phyloP scores from a whole-genome alignment of 1,140 invertebrate species.

The Conus betulinus region DNA sequence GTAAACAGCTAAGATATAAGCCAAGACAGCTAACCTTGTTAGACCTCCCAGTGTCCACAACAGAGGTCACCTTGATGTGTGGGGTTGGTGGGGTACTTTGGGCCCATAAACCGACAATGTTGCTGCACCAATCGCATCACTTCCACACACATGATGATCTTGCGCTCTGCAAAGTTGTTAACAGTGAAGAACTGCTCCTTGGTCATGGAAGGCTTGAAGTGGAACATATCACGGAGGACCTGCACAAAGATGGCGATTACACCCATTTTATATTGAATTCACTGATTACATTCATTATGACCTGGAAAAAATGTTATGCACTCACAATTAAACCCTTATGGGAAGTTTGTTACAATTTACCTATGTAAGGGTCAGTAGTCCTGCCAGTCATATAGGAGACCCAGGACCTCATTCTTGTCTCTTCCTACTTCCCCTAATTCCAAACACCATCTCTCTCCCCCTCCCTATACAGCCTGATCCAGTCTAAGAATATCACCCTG shows the following conservation, averaged over 20 bases:
- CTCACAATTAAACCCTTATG: not conserved
- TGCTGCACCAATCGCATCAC: constrained; percentile 49
- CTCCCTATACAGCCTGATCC: no score
- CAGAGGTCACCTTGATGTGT: constrained; percentile 30
- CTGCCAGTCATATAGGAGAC: no score
- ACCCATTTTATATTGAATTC: not conserved
- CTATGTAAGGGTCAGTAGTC: no score
- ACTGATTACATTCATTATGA: not conserved
- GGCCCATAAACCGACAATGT: not conserved
- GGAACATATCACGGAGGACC: constrained; percentile 64
- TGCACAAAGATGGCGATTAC: constrained; percentile 29
- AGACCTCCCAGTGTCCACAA: constrained; percentile 13
- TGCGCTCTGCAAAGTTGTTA: constrained; percentile 59
- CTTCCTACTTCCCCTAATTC: no score
- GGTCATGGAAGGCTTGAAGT: constrained; percentile 63
- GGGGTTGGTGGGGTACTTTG: constrained; percentile 29
- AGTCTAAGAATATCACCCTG: no score
- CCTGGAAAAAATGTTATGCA: not conserved
- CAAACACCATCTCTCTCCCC: no score
- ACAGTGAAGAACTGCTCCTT: constrained; percentile 63
- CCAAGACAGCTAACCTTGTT: constrained; percentile 5
- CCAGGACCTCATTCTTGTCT: no score
- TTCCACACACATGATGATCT: constrained; percentile 64
- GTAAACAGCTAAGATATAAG: no score
- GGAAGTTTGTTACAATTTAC: not conserved